These are phyloP conservation scores for Polyommatus icarus DNA, from an alignment of 2,888 invertebrate genomes.

Conservation along the genomic window DNA sequence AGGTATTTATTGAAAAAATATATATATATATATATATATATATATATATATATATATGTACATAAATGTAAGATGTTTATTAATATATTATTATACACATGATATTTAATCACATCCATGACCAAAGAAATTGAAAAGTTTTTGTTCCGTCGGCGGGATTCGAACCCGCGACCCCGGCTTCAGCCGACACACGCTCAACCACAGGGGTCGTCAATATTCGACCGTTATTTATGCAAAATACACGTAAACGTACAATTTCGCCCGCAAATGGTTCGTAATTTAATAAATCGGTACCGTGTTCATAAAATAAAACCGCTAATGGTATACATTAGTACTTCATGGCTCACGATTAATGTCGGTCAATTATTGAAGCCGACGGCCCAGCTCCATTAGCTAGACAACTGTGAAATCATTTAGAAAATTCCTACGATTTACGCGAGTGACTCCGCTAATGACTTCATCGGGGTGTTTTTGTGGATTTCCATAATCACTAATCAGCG, in stretches of 20 bases:
- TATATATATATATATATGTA: too few relatives aligned
- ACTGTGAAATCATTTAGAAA: conserved; percentile 31
- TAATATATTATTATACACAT: neutral
- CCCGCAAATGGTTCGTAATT: conserved; percentile 17
- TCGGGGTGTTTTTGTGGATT: neutral
- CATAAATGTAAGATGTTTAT: neutral
- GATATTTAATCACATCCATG: neutral
- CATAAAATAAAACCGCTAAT: conserved; percentile 31
- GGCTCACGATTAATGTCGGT: conserved; percentile 20
- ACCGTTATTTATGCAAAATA: conserved; percentile 27
- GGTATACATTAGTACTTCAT: conserved; percentile 23
- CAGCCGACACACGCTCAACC: neutral
- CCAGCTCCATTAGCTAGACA: conserved; percentile 28
- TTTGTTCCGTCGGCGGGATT: neutral
- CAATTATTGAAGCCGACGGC: conserved; percentile 26
- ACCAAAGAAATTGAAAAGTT: neutral
- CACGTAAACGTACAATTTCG: conserved; percentile 1
- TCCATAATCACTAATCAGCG: neutral
- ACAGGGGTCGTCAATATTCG: neutral
- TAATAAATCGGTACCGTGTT: conserved; percentile 21
- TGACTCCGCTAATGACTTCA: conserved; percentile 20
- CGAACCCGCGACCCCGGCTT: neutral
- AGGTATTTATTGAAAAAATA: too few relatives aligned
- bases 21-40: too few relatives aligned
- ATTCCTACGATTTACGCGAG: conserved; percentile 28